These are phyloP conservation scores for Thera obeliscata DNA, from an alignment of 2,888 invertebrate genomes.

Conservation along the genomic window DNA sequence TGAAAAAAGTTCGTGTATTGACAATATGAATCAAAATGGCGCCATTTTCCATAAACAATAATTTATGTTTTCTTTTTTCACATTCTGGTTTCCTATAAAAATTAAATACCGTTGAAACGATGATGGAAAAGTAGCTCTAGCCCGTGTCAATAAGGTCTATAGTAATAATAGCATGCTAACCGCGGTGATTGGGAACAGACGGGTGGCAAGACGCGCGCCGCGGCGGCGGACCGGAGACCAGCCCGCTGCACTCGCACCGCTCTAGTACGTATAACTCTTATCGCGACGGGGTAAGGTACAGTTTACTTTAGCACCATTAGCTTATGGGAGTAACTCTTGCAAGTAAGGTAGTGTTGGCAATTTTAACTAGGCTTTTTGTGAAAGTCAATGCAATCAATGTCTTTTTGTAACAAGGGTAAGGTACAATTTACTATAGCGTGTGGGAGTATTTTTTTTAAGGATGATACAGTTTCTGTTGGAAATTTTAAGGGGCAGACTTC, in stretches of 20 bases:
- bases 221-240: constrained; percentile 90
- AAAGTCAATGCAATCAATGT: constrained; percentile 13
- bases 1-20: too few species aligned
- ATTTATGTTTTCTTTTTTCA: not conserved
- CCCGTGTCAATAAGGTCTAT: constrained; percentile 44
- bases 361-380: constrained; percentile 23
- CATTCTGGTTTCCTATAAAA: not conserved
- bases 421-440: too few species aligned
- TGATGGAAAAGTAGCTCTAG: constrained; percentile 3
- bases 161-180: constrained; percentile 48
- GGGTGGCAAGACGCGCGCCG: constrained; percentile 75
- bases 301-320: constrained; percentile 16
- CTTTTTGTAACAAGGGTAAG: constrained; percentile 10
- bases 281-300: constrained; percentile 30
- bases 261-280: constrained; percentile 88
- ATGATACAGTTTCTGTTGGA: too few species aligned
- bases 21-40: too few species aligned
- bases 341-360: constrained; percentile 19
- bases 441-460: too few species aligned
- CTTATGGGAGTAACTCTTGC: constrained; percentile 12
- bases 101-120: not conserved
- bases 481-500: too few species aligned
- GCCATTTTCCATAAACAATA: not conserved
- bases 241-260: constrained; percentile 92
- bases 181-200: constrained; percentile 77